Evolutionary conservation across 2,888 invertebrate genomes (phyloP), one percentile per base, ranked within the genome.

Genomic region (Tromatobia lineatoria): DNA sequence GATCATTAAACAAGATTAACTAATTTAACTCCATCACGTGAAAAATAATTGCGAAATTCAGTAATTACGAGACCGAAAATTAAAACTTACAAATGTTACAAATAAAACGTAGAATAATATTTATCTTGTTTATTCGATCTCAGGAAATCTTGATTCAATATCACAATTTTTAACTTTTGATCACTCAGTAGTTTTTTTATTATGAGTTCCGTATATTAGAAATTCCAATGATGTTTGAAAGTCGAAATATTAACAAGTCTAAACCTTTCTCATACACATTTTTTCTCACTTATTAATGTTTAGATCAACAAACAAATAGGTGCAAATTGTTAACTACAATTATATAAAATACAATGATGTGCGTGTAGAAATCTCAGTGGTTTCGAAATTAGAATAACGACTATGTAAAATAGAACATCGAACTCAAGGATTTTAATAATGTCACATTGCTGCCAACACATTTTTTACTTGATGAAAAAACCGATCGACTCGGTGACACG

Each of bases 401-500:
- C 4, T 4, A 34, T 34, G 4, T 34, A 34, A 34, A 34, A 34
- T 7, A 34, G 2, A 3, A 34, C 3, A 7, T 34, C 7, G 34
- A 2, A 7, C 7, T 34, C 34, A 34, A 34, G 3, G 2, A n/a
- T n/a, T n/a, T n/a, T n/a, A n/a, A n/a, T n/a, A 29, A 29, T n/a
- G n/a, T n/a, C n/a, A 29, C 0, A 23, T 54, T 54, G 23, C 23
- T 10, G 11, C 20, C 54, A 54, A 54, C 23, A 11, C 10, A 2
- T 3, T 29, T 29, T 29, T 29, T 29, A 3, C 6, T 29, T 29
- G 6, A 13, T 61, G 23, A 18, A 74, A 57, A 47, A 57, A 47
- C 90, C 88, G 90, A 90, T 61, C 18, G 88, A 88, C 90, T 86
- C 89, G 88, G 88, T 87, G 87, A 81, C 89, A 61, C 70, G 90